These are phyloP conservation scores for Colletes latitarsis DNA, from an alignment of 1,140 invertebrate species.

Conservation along the genomic window DNA sequence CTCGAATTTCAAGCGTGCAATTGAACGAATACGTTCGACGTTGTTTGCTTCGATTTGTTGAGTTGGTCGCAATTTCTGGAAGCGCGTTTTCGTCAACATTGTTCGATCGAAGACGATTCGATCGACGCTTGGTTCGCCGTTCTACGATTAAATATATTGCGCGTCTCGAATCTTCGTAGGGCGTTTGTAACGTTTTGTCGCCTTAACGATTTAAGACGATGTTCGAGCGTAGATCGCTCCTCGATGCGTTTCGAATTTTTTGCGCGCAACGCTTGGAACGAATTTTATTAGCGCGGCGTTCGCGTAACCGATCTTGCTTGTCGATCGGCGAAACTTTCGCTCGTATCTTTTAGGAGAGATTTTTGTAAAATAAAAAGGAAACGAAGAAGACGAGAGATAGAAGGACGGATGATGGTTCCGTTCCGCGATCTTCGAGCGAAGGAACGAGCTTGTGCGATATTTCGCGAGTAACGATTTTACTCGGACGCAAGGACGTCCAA, in stretches of 20 bases:
- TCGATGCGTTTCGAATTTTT: slow-evolving; percentile 34
- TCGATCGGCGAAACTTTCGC: slow-evolving; percentile 33
- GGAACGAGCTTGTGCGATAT: slow-evolving; percentile 1
- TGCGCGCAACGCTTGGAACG: not conserved
- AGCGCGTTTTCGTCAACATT: not conserved
- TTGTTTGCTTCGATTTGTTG: not conserved
- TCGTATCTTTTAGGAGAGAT: slow-evolving; percentile 28
- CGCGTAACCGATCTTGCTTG: slow-evolving; percentile 6
- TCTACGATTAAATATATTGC: not conserved
- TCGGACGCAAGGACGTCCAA: not conserved
- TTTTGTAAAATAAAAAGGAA: slow-evolving; percentile 26
- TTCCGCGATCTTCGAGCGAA: slow-evolving; percentile 27
- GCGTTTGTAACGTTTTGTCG: not conserved
- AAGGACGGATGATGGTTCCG: slow-evolving; percentile 2
- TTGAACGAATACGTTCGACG: no score
- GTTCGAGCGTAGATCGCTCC: slow-evolving; percentile 26
- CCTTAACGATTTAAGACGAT: not conserved
- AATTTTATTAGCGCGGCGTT: slow-evolving; percentile 45
- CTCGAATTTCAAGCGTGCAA: not conserved
- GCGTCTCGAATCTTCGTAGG: not conserved
- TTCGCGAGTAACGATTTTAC: slow-evolving; percentile 1
- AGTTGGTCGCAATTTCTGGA: not conserved
- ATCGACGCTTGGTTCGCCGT: not conserved
- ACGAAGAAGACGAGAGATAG: slow-evolving; percentile 8
- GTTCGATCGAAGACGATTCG: not conserved